Percentiles rank a stretch among this genome's conserved stretches.
Conservation (phyloP, 2,888 invertebrate species). For the Cheiracanthium punctorium region DNA sequence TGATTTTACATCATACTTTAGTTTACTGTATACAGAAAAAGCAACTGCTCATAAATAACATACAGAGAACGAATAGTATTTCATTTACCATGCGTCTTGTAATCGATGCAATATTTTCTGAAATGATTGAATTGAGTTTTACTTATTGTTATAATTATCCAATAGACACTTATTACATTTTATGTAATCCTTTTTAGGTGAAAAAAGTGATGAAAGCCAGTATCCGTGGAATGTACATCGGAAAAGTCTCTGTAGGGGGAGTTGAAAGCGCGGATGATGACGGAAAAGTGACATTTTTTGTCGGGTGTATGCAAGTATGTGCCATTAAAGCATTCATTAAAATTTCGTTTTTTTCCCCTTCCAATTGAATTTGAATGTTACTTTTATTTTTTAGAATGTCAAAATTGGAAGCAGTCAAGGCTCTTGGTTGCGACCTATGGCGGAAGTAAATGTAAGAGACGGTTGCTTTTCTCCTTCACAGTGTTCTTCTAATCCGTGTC, state of each 20-base stretch:
- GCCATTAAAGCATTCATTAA: not conserved
- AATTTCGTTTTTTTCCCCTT: not conserved
- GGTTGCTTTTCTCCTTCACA: slow-evolving; percentile 83
- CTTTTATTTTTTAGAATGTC: slow-evolving; percentile 81
- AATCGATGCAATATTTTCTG: too few species aligned
- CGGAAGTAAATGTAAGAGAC: slow-evolving; percentile 87
- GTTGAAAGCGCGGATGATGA: slow-evolving; percentile 78
- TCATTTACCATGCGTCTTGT: too few species aligned
- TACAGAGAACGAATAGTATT: too few species aligned
- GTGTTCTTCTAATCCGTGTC: slow-evolving; percentile 82
- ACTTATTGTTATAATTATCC: too few species aligned
- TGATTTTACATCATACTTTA: too few species aligned
- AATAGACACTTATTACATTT: too few species aligned
- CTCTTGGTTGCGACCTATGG: slow-evolving; percentile 86
- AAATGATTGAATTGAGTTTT: too few species aligned
- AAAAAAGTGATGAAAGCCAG: slow-evolving; percentile 79
- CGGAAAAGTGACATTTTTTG: slow-evolving; percentile 80
- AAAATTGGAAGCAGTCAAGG: slow-evolving; percentile 88
- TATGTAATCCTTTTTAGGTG: slow-evolving; percentile 72
- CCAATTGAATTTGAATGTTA: not conserved
- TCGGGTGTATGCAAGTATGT: slow-evolving; percentile 85
- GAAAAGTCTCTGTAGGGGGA: slow-evolving; percentile 89
- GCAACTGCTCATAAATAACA: too few species aligned
- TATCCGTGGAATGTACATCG: slow-evolving; percentile 90
- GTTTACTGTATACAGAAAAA: too few species aligned